Base-by-base conservation (phyloP, 2,113 vertebrate species). In the Gallinago media region DNA sequence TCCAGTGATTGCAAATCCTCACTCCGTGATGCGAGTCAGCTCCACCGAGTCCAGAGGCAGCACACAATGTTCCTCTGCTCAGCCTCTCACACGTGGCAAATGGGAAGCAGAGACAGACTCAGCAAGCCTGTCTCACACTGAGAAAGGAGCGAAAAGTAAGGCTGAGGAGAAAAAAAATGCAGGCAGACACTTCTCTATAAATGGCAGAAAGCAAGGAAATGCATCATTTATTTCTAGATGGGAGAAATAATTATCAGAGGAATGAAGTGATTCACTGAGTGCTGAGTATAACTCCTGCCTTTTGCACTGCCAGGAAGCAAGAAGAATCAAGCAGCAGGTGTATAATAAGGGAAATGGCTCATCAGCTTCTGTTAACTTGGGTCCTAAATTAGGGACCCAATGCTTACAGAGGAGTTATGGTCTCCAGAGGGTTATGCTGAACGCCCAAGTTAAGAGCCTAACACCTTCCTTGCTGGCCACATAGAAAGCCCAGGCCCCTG, bases 81-180 rank as follows among this genome's bases (percentile, higher is more conserved):
- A 81, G 88, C 52, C 71, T 89, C 89, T 96, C 75, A 67, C 82
- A 92, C 16, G 54, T 95, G 75, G 78, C 94, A 95, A 67, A 70
- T 40, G 88, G 85, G 72, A 96, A 95, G 81, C 93, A 85, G 82
- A 94, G 75, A 40, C 88, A 94, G 77, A 27, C 55, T 78, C 74
- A 62, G 93, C 46, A 70, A 94, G 84, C 32, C 80, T 73, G 32
- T 55, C 86, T 78, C 79, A 62, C 0, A 2, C 78, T 85, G 77
- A 96, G 95, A 82, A 94, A 96, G 89, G 63, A 95, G 79, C 23
- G 92, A 95, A 96, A 94, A 96, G 77, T 75, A 85, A 82, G 67
- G 75, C 29, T 36, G 54, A 22, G 46, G 44, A 6, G 0, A 7
- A 61, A 56, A 56, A 52, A 15, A 8, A 18, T 27, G 47, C 59